These are phyloP conservation scores for Leptinotarsa peninsularis DNA, from an alignment of 2,888 invertebrate genomes.

Conservation along the genomic window DNA sequence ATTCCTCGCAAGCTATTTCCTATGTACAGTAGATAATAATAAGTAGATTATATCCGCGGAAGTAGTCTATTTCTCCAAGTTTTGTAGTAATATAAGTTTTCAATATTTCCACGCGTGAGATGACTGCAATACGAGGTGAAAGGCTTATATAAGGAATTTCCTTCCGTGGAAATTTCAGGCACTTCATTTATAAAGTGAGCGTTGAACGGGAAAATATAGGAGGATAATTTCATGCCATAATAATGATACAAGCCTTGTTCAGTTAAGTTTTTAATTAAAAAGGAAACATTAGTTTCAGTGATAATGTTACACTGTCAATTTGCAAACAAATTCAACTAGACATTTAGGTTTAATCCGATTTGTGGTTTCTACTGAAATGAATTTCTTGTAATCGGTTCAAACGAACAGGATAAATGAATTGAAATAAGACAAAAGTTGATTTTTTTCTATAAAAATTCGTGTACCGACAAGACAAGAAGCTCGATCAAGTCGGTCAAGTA, in stretches of 20 bases:
- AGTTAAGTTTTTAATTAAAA: no score
- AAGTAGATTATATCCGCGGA: conserved; percentile 5
- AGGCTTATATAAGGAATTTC: background rate
- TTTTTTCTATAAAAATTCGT: no score
- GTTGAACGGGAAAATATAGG: background rate
- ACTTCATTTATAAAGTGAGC: background rate
- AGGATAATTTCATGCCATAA: background rate
- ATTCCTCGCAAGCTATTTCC: background rate
- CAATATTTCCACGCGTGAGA: conserved; percentile 1
- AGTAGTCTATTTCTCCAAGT: background rate
- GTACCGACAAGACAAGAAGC: no score
- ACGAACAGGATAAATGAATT: no score
- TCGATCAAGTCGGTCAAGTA: no score
- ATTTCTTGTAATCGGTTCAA: no score
- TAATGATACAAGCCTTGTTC: background rate
- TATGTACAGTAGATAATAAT: background rate
- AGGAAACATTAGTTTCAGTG: no score
- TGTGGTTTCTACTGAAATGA: no score
- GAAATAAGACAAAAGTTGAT: no score
- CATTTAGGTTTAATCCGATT: no score
- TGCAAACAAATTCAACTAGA: no score
- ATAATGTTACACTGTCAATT: no score
- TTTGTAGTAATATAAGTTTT: background rate
- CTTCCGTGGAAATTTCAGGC: background rate
- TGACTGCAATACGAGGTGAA: background rate